phyloP scores from a whole-genome alignment of 2,113 vertebrate genomes.

The Plecturocebus donacophilus region DNA sequence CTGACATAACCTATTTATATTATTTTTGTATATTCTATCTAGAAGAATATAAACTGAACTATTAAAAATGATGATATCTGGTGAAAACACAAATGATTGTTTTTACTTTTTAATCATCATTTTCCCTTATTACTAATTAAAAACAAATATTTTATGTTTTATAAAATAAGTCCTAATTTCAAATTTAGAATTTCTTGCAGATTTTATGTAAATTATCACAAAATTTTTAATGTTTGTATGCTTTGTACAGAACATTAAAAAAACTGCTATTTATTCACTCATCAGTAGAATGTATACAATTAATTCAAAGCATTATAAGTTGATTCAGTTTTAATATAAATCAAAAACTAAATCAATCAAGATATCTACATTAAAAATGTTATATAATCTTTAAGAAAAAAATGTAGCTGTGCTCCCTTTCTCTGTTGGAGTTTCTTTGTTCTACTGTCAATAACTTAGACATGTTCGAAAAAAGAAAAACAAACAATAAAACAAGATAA shows the following conservation, averaged over 20 bases:
- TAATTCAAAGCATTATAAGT: background rate
- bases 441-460: background rate
- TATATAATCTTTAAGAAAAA: background rate
- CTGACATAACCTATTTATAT: background rate
- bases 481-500: constrained; percentile 39
- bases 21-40: background rate
- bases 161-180: background rate
- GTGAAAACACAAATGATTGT: background rate
- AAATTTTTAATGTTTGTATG: background rate
- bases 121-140: background rate
- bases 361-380: background rate
- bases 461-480: constrained; percentile 12
- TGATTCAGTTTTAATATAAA: background rate
- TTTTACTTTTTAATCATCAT: background rate
- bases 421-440: background rate
- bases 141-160: background rate
- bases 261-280: background rate
- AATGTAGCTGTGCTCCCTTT: background rate
- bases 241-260: background rate
- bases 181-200: background rate
- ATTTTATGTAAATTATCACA: background rate
- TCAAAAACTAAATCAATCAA: background rate
- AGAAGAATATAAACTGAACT: background rate
- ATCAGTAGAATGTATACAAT: background rate
- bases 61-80: background rate